These are phyloP conservation scores for Micromys minutus DNA, from an alignment of 2,113 vertebrate genomes.

Conservation along the genomic window DNA sequence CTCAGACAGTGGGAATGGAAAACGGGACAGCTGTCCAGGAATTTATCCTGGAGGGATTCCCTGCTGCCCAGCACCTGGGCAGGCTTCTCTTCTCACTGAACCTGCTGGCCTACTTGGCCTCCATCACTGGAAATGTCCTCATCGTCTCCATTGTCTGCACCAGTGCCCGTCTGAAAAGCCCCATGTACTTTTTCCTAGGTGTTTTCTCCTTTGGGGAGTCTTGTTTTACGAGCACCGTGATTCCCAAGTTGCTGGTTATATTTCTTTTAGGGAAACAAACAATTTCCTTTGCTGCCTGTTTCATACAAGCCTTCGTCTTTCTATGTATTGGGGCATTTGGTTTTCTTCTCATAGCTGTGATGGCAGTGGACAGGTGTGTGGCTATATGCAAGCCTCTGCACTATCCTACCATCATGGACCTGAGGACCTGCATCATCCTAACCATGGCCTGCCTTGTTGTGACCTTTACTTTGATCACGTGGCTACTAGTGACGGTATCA, in stretches of 20 bases:
- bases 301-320: conserved; percentile 25
- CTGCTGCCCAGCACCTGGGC: conserved; percentile 30
- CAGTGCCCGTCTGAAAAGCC: background rate
- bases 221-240: background rate
- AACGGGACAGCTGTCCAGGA: conserved; percentile 12
- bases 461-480: background rate
- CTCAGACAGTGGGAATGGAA: background rate
- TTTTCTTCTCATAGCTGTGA: conserved; percentile 40
- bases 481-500: background rate
- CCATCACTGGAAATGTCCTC: background rate
- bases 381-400: conserved; percentile 57
- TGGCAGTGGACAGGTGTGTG: conserved; percentile 43
- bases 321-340: background rate
- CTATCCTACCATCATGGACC: conserved; percentile 55
- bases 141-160: background rate
- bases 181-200: conserved; percentile 61
- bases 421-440: background rate
- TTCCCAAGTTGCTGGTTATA: conserved; percentile 56
- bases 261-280: conserved; percentile 39
- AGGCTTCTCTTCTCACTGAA: background rate
- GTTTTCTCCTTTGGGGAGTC: background rate
- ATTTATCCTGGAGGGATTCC: conserved; percentile 40
- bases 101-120: background rate
- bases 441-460: background rate
- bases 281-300: conserved; percentile 9